phyloP scores from a whole-genome alignment of 2,797 vertebrate species.

The Alfaro cultratus region DNA sequence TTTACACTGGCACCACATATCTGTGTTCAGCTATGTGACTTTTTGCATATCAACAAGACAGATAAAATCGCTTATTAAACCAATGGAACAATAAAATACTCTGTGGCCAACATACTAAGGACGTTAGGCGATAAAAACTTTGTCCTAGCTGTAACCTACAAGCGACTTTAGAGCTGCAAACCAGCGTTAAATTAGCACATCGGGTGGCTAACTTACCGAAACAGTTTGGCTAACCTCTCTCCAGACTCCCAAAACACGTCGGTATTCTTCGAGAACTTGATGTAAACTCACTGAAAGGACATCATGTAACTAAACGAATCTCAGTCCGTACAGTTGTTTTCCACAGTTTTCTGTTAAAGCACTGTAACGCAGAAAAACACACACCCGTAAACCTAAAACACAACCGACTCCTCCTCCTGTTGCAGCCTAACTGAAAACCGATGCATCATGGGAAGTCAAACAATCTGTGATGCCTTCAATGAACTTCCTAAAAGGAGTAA shows the following conservation, averaged over 20 bases:
- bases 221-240: slow-evolving; percentile 37
- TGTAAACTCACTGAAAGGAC: neutral
- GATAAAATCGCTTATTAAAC: fast-evolving
- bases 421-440: neutral
- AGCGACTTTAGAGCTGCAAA: neutral
- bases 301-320: neutral
- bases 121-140: neutral
- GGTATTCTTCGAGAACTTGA: neutral
- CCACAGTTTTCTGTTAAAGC: neutral
- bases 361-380: neutral
- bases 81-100: neutral
- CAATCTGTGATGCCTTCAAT: slow-evolving; percentile 26
- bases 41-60: neutral
- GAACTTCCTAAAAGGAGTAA: neutral
- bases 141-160: neutral
- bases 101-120: fast-evolving
- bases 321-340: slow-evolving; percentile 22
- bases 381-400: neutral
- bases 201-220: slow-evolving; percentile 58
- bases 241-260: slow-evolving; percentile 1
- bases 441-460: slow-evolving; percentile 50
- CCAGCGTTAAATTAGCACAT: neutral
- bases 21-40: neutral
- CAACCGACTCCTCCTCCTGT: neutral
- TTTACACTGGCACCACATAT: neutral